These are phyloP conservation scores for Drosophila testacea DNA, from an alignment of 2,888 invertebrate species.

Conservation along the genomic window DNA sequence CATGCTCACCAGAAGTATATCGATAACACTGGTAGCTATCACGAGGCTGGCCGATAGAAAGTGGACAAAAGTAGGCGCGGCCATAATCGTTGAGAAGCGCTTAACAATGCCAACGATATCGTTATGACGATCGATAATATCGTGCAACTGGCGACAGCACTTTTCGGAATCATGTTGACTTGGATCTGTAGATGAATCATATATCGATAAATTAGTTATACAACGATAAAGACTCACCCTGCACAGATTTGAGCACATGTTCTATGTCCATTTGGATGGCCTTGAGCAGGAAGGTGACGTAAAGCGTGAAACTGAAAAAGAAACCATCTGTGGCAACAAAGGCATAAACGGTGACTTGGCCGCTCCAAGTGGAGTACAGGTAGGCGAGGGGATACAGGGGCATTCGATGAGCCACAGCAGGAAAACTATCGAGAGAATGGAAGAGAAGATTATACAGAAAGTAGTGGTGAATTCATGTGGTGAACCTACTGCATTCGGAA, in stretches of 20 bases:
- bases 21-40: constrained; percentile 69
- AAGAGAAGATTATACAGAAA: background rate
- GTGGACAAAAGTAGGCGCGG: constrained; percentile 62
- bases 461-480: background rate
- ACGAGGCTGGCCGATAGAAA: constrained; percentile 65
- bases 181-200: constrained; percentile 15
- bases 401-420: constrained; percentile 50
- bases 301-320: constrained; percentile 70
- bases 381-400: constrained; percentile 64
- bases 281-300: constrained; percentile 53
- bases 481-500: constrained; percentile 66
- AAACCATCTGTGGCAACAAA: constrained; percentile 69
- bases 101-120: constrained; percentile 60
- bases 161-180: constrained; percentile 20
- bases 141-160: constrained; percentile 54
- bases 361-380: constrained; percentile 65
- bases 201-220: no score
- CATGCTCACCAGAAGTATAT: constrained; percentile 58
- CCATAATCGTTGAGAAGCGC: constrained; percentile 63
- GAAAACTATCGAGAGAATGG: constrained; percentile 49
- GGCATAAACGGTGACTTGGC: constrained; percentile 68
- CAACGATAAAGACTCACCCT: constrained; percentile 26
- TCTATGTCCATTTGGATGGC: constrained; percentile 53
- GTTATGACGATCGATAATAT: constrained; percentile 66
- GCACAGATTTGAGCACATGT: constrained; percentile 14